Percentiles rank a stretch among this genome's conserved stretches.
These are phyloP conservation scores for Tupiocoris notatus DNA, from an alignment of 2,888 invertebrate genomes.

Conservation along the genomic window DNA sequence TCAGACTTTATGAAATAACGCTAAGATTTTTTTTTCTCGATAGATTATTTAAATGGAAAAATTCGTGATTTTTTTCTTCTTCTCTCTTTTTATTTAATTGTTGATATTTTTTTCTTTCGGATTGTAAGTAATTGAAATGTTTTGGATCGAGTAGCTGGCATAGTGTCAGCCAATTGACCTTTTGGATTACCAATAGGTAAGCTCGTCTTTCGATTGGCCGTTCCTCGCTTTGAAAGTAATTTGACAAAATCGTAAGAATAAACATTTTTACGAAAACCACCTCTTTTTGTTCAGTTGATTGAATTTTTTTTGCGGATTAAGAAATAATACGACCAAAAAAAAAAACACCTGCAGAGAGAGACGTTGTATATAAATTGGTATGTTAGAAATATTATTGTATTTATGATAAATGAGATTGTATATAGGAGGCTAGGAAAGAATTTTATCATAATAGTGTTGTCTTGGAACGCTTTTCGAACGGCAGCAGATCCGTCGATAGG, in stretches of 20 bases:
- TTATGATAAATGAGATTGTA: conserved; percentile 44
- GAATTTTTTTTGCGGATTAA: no score
- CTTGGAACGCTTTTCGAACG: conserved; percentile 14
- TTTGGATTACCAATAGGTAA: background rate
- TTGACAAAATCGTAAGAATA: no score
- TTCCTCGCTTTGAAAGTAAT: no score
- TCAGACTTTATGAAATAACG: background rate
- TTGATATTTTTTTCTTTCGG: conserved; percentile 7
- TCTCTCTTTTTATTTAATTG: background rate
- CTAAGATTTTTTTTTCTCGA: background rate
- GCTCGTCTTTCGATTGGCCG: conserved; percentile 3
- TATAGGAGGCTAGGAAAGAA: conserved; percentile 44
- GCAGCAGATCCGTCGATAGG: background rate
- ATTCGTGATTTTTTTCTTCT: conserved; percentile 6
- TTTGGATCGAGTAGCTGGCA: conserved; percentile 43
- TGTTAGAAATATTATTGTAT: conserved; percentile 39
- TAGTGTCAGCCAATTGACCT: no score
- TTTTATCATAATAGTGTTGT: conserved; percentile 26
- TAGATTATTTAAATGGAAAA: background rate
- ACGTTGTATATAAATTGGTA: conserved; percentile 29
- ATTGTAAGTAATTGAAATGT: no score
- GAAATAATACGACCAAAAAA: conserved; percentile 32
- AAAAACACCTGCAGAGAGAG: conserved; percentile 25
- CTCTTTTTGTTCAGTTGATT: no score
- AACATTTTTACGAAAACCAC: no score